These are phyloP conservation scores for Tympanuchus pallidicinctus DNA, from an alignment of 2,113 vertebrate genomes.

Conservation along the genomic window DNA sequence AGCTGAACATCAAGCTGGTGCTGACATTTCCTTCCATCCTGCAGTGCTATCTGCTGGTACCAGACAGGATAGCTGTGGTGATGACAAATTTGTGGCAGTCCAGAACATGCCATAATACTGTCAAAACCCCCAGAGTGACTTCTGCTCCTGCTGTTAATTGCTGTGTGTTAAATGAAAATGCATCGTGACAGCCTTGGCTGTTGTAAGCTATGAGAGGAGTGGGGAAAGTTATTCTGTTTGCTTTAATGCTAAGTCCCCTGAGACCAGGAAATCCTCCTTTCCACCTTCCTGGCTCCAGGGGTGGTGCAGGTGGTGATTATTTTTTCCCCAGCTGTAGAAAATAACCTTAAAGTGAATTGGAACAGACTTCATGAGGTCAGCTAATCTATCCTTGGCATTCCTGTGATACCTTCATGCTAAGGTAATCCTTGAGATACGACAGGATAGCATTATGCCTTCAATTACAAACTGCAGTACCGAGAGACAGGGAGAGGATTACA, in stretches of 20 bases:
- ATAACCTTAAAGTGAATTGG: neutral
- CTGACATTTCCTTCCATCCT: neutral
- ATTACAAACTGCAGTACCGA: neutral
- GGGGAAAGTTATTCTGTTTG: neutral
- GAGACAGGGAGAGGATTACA: neutral
- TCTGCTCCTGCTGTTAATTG: neutral
- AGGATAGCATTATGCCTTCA: neutral
- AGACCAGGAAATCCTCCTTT: neutral
- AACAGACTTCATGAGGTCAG: neutral
- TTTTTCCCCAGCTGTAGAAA: neutral
- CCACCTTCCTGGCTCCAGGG: neutral
- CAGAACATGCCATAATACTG: neutral
- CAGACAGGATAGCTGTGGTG: neutral
- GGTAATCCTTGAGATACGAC: neutral
- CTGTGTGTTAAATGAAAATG: neutral
- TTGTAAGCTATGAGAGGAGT: neutral
- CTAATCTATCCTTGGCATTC: neutral
- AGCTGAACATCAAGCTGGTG: neutral
- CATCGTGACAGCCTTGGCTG: neutral
- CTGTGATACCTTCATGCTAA: neutral
- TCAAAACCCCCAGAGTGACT: neutral
- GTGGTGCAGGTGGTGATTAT: neutral
- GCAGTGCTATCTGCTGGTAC: neutral
- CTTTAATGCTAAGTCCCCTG: neutral
- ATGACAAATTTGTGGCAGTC: slow-evolving; percentile 6